Percentiles rank a stretch among this genome's conserved stretches.
Evolutionary conservation across 1,140 invertebrate species (phyloP).

Genomic region (Himalopsyche phryganea): DNA sequence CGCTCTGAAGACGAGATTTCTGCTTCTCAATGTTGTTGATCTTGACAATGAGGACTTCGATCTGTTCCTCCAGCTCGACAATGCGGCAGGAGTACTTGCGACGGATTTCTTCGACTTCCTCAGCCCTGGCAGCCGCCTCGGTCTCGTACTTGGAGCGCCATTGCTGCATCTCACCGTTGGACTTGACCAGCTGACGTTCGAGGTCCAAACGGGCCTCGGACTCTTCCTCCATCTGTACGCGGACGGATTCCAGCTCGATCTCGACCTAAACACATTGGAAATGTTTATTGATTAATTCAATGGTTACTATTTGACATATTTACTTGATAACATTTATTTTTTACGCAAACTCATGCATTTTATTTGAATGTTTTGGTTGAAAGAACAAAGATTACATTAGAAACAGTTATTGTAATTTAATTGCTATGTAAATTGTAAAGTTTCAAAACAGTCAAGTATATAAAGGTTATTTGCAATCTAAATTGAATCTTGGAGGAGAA

Average conservation of each 20-base stretch:
- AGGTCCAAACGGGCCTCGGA: slow-evolving; percentile 91
- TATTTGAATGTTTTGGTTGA: too few species aligned
- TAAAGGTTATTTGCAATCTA: too few species aligned
- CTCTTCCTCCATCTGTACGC: slow-evolving; percentile 92
- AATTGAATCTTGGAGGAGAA: too few species aligned
- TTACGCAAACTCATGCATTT: too few species aligned
- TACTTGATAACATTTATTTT: too few species aligned
- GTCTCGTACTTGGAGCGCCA: slow-evolving; percentile 92
- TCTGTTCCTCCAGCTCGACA: slow-evolving; percentile 94
- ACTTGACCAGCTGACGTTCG: slow-evolving; percentile 89
- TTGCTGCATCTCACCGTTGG: slow-evolving; percentile 81
- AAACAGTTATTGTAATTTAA: too few species aligned
- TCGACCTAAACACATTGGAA: slow-evolving; percentile 67
- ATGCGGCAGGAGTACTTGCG: slow-evolving; percentile 88
- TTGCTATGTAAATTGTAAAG: too few species aligned
- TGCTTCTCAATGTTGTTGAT: slow-evolving; percentile 91
- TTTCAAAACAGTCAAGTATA: too few species aligned
- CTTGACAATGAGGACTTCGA: slow-evolving; percentile 87
- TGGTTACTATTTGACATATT: too few species aligned
- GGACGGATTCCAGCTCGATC: slow-evolving; percentile 87
- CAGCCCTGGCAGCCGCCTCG: slow-evolving; percentile 82
- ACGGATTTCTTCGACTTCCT: slow-evolving; percentile 90
- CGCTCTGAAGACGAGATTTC: slow-evolving; percentile 91
- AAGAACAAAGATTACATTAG: too few species aligned
- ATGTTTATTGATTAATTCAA: too few species aligned